phyloP scores from a whole-genome alignment of 2,888 invertebrate genomes.

The Holacanthella duospinosa region DNA sequence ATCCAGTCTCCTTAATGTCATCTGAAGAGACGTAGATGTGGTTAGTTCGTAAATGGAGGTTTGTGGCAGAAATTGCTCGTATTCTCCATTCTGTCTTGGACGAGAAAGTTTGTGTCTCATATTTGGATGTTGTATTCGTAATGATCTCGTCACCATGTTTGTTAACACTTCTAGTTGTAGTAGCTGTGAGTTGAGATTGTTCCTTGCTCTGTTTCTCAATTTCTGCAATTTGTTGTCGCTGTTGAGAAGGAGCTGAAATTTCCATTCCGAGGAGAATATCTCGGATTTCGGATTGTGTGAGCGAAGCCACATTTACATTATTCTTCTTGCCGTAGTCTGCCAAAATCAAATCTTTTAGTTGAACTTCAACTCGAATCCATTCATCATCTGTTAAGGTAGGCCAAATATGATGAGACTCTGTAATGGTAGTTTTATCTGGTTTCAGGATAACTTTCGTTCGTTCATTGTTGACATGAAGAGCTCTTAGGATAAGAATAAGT shows the following conservation, averaged over 20 bases:
- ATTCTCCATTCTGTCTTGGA: conserved; percentile 99
- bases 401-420: conserved; percentile 99
- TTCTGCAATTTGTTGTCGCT: conserved; percentile 97
- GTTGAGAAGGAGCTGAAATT: conserved; percentile 97
- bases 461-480: conserved; percentile 97
- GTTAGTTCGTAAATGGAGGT: conserved; percentile 91
- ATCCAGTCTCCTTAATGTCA: conserved; percentile 98
- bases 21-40: conserved; percentile 99
- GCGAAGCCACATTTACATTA: conserved; percentile 96
- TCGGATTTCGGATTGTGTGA: conserved; percentile 97
- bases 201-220: conserved; percentile 99
- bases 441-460: conserved; percentile 96
- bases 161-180: conserved; percentile 95
- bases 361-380: conserved; percentile 99
- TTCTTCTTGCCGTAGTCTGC: conserved; percentile 99
- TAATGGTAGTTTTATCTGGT: conserved; percentile 97
- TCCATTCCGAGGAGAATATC: conserved; percentile 99
- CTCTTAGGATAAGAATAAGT: conserved; percentile 87
- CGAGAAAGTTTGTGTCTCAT: conserved; percentile 95
- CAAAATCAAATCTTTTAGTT: conserved; percentile 92
- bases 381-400: conserved; percentile 94
- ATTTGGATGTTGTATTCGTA: conserved; percentile 96
- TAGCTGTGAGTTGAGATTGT: conserved; percentile 94
- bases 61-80: conserved; percentile 94
- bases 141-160: conserved; percentile 99